Percentiles rank a stretch among this genome's conserved stretches.
Evolutionary conservation across 2,888 invertebrate species (phyloP).

Genomic region (Netelia fuscicornis): DNA sequence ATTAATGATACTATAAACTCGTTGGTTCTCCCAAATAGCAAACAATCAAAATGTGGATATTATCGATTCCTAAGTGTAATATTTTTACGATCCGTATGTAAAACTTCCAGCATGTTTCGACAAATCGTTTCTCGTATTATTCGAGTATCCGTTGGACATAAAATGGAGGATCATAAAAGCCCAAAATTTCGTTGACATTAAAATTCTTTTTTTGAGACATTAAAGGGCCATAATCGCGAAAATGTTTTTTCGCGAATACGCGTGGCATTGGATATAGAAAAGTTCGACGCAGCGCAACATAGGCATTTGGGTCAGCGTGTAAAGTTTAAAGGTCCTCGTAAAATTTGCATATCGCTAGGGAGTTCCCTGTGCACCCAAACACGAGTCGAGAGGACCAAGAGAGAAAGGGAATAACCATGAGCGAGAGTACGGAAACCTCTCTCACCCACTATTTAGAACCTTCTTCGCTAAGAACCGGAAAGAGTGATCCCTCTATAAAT

Average conservation of each 20-base stretch:
- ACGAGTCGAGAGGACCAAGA: conserved; percentile 18
- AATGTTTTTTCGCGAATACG: background rate
- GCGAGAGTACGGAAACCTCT: background rate
- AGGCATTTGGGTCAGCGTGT: conserved; percentile 75
- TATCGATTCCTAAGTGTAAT: too few species aligned
- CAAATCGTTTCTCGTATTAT: too few species aligned
- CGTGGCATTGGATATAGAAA: background rate
- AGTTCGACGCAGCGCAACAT: background rate
- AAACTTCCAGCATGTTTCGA: too few species aligned
- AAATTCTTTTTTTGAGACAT: background rate
- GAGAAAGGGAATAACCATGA: background rate
- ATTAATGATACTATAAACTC: too few species aligned
- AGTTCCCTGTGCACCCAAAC: conserved; percentile 29
- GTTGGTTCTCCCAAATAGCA: too few species aligned
- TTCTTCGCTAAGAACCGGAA: conserved; percentile 48
- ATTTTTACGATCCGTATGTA: too few species aligned
- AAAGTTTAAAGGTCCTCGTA: conserved; percentile 77
- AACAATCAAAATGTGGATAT: too few species aligned
- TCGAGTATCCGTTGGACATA: too few species aligned
- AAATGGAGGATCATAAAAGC: too few species aligned
- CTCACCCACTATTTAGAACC: conserved; percentile 39
- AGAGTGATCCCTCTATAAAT: conserved; percentile 59
- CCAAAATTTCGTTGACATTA: background rate
- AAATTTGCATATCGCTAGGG: conserved; percentile 75
- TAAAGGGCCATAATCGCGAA: background rate